Evolutionary conservation across 2,113 vertebrate species (phyloP).

Genomic region (Callionymus lyra): DNA sequence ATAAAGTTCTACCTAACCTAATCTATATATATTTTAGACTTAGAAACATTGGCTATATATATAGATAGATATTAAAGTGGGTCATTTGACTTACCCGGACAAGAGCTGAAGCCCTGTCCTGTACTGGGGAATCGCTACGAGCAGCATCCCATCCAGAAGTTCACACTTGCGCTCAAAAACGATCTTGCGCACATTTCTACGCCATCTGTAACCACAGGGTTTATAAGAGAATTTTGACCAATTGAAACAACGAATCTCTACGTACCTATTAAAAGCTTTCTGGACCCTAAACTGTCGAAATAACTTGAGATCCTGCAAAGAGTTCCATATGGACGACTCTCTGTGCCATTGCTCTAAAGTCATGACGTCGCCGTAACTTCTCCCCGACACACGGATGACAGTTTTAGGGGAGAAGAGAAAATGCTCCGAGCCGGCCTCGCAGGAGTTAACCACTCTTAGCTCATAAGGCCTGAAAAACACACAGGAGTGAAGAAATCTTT

Average conservation of each 20-base stretch:
- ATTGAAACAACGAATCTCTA: not conserved
- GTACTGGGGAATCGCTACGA: conserved; percentile 71
- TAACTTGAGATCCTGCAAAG: conserved; percentile 64
- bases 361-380: conserved; percentile 47
- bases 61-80: too few species aligned
- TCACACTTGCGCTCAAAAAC: conserved; percentile 29
- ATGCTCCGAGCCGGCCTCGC: conserved; percentile 62
- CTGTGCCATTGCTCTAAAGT: conserved; percentile 68
- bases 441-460: conserved; percentile 54
- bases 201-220: conserved; percentile 60
- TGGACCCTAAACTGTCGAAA: conserved; percentile 63
- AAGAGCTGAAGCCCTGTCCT: conserved; percentile 65
- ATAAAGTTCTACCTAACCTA: too few species aligned
- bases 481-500: conserved; percentile 7
- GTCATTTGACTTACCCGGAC: conserved; percentile 51
- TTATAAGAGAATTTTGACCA: not conserved
- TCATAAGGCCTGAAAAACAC: conserved; percentile 67
- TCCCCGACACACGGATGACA: conserved; percentile 65
- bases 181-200: conserved; percentile 26
- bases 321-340: conserved; percentile 63
- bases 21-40: too few species aligned
- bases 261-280: conserved; percentile 65
- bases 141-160: conserved; percentile 46
- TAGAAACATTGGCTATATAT: too few species aligned
- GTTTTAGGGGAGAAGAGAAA: conserved; percentile 69